Evolutionary conservation across 37 sponge, comb jelly and placozoan species (phyloP).

Genomic region (Halichondria panicea): DNA sequence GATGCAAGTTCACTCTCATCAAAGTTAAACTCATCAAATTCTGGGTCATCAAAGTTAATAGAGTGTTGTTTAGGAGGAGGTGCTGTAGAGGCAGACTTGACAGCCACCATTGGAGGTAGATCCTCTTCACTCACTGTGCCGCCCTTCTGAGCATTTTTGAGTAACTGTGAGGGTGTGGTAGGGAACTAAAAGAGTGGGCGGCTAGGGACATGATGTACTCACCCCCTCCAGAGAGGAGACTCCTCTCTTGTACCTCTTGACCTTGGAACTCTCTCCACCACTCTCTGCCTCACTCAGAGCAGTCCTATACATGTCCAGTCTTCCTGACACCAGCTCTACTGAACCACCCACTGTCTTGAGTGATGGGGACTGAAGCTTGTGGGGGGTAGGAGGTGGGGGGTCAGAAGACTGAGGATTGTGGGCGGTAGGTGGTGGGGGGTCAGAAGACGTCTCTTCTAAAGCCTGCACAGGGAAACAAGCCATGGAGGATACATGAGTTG

Average conservation of each 20-base stretch:
- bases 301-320: slow-evolving; percentile 50
- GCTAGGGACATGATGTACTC: slow-evolving; percentile 4
- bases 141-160: background rate
- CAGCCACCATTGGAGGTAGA: background rate
- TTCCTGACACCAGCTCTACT: slow-evolving; percentile 23
- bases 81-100: slow-evolving; percentile 24
- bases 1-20: slow-evolving; percentile 56
- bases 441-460: background rate
- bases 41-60: slow-evolving; percentile 57
- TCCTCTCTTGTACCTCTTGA: slow-evolving; percentile 59
- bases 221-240: slow-evolving; percentile 7
- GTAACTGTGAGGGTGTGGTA: background rate
- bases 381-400: background rate
- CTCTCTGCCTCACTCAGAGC: slow-evolving; percentile 54
- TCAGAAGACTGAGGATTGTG: background rate
- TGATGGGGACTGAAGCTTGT: background rate
- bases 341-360: background rate
- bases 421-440: background rate
- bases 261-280: slow-evolving; percentile 61
- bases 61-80: slow-evolving; percentile 2
- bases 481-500: too few species aligned
- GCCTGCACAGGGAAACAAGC: background rate
- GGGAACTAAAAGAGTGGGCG: background rate
- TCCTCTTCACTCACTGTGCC: background rate
- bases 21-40: slow-evolving; percentile 65